phyloP scores from a whole-genome alignment of 2,113 vertebrate genomes.

The Platycercus adscitus region DNA sequence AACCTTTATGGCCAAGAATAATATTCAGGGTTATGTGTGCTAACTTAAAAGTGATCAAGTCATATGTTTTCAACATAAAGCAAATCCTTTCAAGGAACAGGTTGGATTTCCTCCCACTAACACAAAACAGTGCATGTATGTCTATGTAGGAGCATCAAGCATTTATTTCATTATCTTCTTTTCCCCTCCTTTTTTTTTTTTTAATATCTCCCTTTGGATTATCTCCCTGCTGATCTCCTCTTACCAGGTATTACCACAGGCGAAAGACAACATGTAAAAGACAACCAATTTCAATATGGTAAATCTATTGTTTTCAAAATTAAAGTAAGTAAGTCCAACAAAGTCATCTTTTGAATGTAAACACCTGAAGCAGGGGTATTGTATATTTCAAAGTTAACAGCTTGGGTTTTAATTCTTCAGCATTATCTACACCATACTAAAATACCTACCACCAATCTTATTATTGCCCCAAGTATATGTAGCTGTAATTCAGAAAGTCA shows the following conservation, averaged over 20 bases:
- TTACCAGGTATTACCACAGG: background rate
- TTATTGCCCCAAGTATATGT: background rate
- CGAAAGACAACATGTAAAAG: background rate
- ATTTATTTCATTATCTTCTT: background rate
- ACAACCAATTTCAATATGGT: background rate
- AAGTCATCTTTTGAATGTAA: background rate
- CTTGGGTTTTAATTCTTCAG: background rate
- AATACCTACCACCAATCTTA: background rate
- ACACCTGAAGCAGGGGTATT: background rate
- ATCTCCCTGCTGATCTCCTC: background rate
- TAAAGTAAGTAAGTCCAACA: background rate
- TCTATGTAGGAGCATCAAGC: background rate
- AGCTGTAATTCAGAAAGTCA: background rate
- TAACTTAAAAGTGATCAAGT: background rate
- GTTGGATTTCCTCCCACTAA: background rate
- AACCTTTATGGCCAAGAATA: background rate
- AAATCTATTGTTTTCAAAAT: background rate
- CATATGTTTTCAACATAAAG: background rate
- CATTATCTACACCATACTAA: background rate
- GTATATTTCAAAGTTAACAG: background rate
- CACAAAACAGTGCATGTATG: background rate
- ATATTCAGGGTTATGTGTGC: accelerated
- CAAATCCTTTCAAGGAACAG: background rate
- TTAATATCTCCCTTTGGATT: background rate
- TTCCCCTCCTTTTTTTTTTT: background rate